phyloP scores from a whole-genome alignment of 2,113 vertebrate species.

The Syngnathoides biaculeatus region DNA sequence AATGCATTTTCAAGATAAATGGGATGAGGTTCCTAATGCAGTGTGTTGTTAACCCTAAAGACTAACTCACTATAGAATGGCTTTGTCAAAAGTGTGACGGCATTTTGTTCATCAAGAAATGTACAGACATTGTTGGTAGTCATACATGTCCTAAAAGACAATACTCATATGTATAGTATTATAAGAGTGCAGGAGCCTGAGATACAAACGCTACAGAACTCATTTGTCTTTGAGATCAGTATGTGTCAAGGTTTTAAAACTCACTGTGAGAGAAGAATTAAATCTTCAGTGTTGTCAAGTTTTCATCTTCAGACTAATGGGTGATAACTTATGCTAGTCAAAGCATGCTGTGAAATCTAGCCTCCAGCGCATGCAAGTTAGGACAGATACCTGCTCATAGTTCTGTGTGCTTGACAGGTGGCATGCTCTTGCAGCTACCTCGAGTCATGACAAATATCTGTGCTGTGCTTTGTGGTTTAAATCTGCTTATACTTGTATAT shows the following conservation, averaged over 20 bases:
- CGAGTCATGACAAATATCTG: constrained; percentile 55
- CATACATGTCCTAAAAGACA: not conserved
- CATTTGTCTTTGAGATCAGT: constrained; percentile 4
- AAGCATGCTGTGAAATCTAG: constrained; percentile 62
- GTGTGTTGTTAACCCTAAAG: not conserved
- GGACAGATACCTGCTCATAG: constrained; percentile 57
- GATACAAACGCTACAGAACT: constrained; percentile 11
- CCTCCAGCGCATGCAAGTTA: constrained; percentile 67
- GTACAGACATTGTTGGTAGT: not conserved
- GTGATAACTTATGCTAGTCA: constrained; percentile 60
- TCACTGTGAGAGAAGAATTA: constrained; percentile 7
- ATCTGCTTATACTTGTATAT: not conserved
- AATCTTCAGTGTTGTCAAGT: constrained; percentile 32
- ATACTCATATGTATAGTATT: not conserved
- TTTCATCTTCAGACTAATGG: constrained; percentile 57
- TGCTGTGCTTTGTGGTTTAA: not conserved
- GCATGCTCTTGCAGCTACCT: constrained; percentile 31
- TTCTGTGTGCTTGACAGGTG: constrained; percentile 30
- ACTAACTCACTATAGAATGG: not conserved
- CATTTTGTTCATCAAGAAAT: not conserved
- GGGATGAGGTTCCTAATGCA: too few relatives aligned
- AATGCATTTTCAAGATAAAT: too few relatives aligned
- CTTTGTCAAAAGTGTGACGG: not conserved
- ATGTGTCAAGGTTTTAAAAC: constrained; percentile 9
- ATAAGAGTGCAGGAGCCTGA: constrained; percentile 1